Evolutionary conservation across 2,888 invertebrate genomes (phyloP), one percentile per base, ranked within the genome.

Genomic region (Patella pellucida): DNA sequence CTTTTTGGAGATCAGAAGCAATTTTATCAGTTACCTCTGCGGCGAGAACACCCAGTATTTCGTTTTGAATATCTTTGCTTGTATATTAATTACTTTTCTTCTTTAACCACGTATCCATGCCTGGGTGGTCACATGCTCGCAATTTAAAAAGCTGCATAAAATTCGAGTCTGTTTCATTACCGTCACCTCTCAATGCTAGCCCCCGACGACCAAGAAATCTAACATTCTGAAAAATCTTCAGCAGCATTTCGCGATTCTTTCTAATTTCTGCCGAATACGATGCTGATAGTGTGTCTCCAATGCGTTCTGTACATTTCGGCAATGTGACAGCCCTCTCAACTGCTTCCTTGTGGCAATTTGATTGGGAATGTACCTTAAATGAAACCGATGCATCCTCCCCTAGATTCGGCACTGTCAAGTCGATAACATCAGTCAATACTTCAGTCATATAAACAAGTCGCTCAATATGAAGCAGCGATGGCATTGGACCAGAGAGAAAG

Each of bases 61-160:
- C 77, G 77, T 31, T 5, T 27, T 19, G 52, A 15, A 76, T 69
- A n/a, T 76, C n/a, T n/a, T n/a, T n/a, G n/a, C n/a, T n/a, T n/a
- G n/a, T n/a, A n/a, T n/a, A n/a, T n/a, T n/a, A n/a, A n/a, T n/a
- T n/a, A n/a, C n/a, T n/a, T n/a, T n/a, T n/a, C n/a, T n/a, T n/a
- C n/a, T n/a, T n/a, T n/a, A n/a, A n/a, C n/a, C n/a, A n/a, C n/a
- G n/a, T n/a, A n/a, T n/a, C n/a, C n/a, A n/a, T n/a, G n/a, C n/a
- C 19, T 15, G 77, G 23, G 54, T 71, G 50, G 54, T 78, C 76
- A 16, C 69, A 27, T 27, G 67, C 76, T 9, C 76, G 50, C 9
- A 77, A 31, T 50, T 69, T 77, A 12, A 77, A 19, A 23, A 76
- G 50, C 62, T 76, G 75, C 19, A 77, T 71, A 19, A 77, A 71